These are phyloP conservation scores for Nothoprocta pentlandii DNA, from an alignment of 2,113 vertebrate genomes.

Conservation along the genomic window DNA sequence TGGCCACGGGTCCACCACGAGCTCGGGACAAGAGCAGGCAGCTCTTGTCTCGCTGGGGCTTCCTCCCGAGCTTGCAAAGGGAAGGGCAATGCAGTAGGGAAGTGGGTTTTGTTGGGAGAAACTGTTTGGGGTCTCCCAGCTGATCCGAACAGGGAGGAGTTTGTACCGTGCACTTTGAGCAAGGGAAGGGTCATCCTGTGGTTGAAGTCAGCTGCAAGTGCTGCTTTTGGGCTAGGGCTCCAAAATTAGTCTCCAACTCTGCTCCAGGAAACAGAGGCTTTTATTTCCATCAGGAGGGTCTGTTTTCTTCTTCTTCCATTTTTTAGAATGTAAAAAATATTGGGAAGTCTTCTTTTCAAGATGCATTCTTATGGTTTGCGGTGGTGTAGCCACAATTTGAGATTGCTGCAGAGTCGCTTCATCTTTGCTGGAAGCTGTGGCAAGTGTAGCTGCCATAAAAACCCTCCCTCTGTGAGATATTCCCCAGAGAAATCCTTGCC, in stretches of 20 bases:
- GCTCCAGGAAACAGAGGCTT: not conserved
- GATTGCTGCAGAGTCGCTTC: not conserved
- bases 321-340: not conserved
- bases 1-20: not conserved
- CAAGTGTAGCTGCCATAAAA: not conserved
- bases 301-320: not conserved
- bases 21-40: not conserved
- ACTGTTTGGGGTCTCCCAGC: not conserved
- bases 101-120: not conserved
- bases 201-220: not conserved
- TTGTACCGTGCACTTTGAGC: not conserved
- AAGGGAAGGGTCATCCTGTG: not conserved
- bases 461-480: not conserved
- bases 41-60: not conserved
- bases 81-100: not conserved
- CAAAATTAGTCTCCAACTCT: not conserved
- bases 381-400: not conserved
- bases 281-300: not conserved
- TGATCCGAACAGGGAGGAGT: not conserved
- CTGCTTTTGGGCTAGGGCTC: fast-evolving
- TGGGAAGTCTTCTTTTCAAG: not conserved
- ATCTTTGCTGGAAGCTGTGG: fast-evolving
- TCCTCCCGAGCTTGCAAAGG: not conserved
- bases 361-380: not conserved
- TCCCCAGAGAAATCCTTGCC: not conserved